A percentile compares a stretch with the other conserved stretches of the same genome.
phyloP scores from a whole-genome alignment of 2,113 vertebrate species.

The Nyctibius bracteatus region DNA sequence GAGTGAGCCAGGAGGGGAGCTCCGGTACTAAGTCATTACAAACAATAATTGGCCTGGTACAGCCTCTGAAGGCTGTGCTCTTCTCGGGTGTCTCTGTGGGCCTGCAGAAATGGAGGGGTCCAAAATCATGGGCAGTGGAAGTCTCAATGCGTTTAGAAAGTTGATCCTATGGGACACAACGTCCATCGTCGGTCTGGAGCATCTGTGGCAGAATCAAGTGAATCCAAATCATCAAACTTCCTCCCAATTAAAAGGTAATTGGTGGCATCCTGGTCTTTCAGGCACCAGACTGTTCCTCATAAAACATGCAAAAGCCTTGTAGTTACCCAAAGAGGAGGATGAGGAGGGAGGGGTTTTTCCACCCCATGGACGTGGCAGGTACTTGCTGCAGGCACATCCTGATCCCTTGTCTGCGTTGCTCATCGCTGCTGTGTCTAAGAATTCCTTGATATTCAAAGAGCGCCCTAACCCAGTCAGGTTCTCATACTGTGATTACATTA shows the following conservation, averaged over 20 bases:
- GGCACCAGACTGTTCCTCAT: conserved; percentile 19
- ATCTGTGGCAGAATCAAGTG: not conserved
- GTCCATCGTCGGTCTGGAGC: not conserved
- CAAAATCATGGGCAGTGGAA: not conserved
- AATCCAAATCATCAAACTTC: not conserved
- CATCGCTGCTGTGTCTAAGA: not conserved
- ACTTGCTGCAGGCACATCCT: not conserved
- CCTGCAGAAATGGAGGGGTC: not conserved
- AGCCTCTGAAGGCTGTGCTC: not conserved
- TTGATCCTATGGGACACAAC: fast-evolving
- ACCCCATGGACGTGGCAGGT: not conserved
- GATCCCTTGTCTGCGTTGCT: not conserved
- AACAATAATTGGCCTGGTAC: not conserved
- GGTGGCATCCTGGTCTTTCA: not conserved
- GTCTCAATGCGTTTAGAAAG: not conserved
- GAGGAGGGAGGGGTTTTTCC: not conserved
- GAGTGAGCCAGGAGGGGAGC: not conserved
- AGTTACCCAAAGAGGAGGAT: not conserved
- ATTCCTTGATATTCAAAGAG: conserved; percentile 37
- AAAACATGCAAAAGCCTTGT: not conserved
- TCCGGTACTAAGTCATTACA: too few relatives aligned
- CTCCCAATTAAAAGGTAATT: not conserved
- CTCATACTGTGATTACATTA: not conserved
- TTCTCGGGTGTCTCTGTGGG: not conserved
- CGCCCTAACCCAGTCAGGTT: not conserved